Percentiles rank a stretch among this genome's conserved stretches.
Conservation (phyloP, 2,797 vertebrate genomes). For the Garrulus glandarius region DNA sequence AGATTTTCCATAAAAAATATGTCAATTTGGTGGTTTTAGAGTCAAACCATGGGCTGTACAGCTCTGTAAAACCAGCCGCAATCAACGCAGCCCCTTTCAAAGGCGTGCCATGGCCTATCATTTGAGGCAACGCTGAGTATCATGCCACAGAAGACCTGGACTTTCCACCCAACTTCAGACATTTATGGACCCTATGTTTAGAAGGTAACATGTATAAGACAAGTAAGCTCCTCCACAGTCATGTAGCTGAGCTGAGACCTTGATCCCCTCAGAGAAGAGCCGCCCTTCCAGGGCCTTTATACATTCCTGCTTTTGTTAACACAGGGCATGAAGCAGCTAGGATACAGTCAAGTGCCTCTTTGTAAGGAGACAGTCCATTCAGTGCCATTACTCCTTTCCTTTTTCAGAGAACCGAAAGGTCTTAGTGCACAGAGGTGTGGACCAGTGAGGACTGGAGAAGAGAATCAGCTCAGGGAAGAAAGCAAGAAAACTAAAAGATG, state of each 20-base stretch:
- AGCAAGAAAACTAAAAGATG: background rate
- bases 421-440: background rate
- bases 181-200: background rate
- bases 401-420: background rate
- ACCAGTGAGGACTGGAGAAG: background rate
- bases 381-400: background rate
- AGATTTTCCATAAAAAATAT: background rate
- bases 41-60: background rate
- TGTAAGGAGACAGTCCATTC: background rate
- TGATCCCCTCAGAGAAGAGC: background rate
- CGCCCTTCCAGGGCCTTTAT: background rate
- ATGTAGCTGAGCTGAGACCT: background rate
- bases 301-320: background rate
- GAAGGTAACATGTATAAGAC: background rate
- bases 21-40: background rate
- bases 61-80: background rate
- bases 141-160: background rate
- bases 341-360: background rate
- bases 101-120: rapidly evolving
- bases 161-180: background rate
- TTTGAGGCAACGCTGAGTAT: background rate
- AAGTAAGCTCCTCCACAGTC: background rate
- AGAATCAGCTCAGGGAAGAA: background rate
- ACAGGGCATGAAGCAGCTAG: background rate
- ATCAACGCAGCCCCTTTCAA: background rate